phyloP scores from a whole-genome alignment of 1,140 invertebrate species.

The Sitobion miscanthi region DNA sequence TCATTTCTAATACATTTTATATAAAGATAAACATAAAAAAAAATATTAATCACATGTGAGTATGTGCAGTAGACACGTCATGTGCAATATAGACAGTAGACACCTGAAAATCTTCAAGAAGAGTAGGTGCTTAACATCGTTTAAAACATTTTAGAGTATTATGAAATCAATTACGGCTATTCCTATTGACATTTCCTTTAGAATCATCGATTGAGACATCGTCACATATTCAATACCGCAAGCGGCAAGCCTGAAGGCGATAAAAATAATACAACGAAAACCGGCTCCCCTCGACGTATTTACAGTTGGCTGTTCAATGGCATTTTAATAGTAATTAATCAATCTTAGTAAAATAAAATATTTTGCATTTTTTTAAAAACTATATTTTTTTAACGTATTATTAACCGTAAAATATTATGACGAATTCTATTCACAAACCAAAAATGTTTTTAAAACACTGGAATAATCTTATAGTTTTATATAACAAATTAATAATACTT shows the following conservation, averaged over 20 bases:
- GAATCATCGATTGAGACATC: not conserved
- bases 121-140: not conserved
- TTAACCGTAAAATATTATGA: not conserved
- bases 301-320: not conserved
- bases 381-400: not conserved
- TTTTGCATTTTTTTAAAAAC: not conserved
- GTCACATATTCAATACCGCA: not conserved
- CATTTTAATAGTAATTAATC: not conserved
- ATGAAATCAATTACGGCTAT: not conserved
- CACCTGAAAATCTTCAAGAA: not conserved
- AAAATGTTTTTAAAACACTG: not conserved
- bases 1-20: not conserved
- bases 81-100: no score
- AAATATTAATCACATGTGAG: not conserved
- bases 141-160: not conserved
- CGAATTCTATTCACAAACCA: not conserved
- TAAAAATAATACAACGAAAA: conserved; percentile 1
- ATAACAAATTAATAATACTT: not conserved
- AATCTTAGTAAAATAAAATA: not conserved
- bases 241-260: not conserved
- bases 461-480: no score
- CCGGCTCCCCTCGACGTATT: not conserved
- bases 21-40: not conserved
- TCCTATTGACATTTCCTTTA: not conserved
- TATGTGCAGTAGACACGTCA: no score